These are phyloP conservation scores for Symphodus melops DNA, from an alignment of 2,113 vertebrate species.

Conservation along the genomic window DNA sequence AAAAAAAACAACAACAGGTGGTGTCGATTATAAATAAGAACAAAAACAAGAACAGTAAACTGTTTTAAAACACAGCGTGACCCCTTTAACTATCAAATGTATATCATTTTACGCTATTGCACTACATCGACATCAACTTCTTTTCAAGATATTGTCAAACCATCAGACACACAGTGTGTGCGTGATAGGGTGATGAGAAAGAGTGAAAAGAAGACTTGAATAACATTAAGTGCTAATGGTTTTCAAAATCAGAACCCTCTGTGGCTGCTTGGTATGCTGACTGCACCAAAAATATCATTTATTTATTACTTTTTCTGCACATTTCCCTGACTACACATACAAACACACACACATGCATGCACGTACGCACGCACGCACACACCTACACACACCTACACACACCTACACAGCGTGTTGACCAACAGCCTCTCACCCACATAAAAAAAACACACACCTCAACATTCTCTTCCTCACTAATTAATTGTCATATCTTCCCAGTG, in stretches of 20 bases:
- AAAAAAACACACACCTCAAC: neutral
- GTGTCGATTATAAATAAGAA: conserved; percentile 8
- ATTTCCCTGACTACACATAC: neutral
- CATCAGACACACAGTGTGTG: conserved; percentile 7
- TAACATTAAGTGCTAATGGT: conserved; percentile 38
- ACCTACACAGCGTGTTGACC: neutral
- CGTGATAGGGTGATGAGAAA: neutral
- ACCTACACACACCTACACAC: neutral
- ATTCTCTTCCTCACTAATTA: neutral
- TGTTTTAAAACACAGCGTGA: conserved; percentile 23
- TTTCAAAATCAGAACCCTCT: conserved; percentile 15
- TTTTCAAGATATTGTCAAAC: conserved; percentile 38
- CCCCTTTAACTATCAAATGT: conserved; percentile 18
- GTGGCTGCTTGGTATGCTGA: neutral
- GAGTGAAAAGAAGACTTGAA: neutral
- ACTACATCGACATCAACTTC: neutral
- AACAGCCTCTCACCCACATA: neutral
- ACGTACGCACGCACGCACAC: too few species aligned
- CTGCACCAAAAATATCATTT: neutral
- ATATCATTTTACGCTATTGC: conserved; percentile 11
- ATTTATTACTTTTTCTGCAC: neutral
- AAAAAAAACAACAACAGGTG: neutral
- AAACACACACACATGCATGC: neutral
- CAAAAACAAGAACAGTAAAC: neutral
- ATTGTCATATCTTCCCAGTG: neutral